Conservation (phyloP, 2,797 vertebrate genomes). For the Peromyscus aztecus region DNA sequence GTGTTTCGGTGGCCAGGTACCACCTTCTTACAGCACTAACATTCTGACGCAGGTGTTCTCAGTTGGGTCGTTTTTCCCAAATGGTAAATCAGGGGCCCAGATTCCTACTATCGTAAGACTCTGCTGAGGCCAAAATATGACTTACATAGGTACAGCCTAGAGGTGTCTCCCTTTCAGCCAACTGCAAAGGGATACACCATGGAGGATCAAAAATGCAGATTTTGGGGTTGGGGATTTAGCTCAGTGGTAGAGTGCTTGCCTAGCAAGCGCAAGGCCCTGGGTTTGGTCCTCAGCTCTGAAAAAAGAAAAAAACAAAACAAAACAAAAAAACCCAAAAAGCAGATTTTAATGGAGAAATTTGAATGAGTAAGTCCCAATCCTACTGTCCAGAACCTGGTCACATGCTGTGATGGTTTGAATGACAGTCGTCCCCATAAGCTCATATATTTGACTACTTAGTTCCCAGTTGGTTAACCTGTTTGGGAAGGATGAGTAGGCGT, state of each 20-base stretch:
- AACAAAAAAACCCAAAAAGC: too few species aligned
- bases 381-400: background rate
- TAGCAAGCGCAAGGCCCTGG: too few species aligned
- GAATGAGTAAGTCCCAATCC: background rate
- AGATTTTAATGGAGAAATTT: conserved; percentile 44
- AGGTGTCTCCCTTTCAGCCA: background rate
- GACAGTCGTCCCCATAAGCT: too few species aligned
- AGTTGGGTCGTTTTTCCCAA: background rate
- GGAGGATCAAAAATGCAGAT: background rate
- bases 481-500: background rate
- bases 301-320: too few species aligned
- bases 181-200: background rate
- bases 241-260: too few species aligned
- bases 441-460: background rate
- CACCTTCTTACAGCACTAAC: background rate
- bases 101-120: background rate
- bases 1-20: background rate
- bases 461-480: background rate
- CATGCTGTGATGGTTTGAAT: background rate
- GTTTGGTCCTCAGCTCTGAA: too few species aligned
- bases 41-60: background rate
- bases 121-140: background rate
- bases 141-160: background rate
- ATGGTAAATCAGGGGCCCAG: background rate
- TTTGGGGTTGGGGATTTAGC: too few species aligned